Evolutionary conservation across 2,797 vertebrate species (phyloP).

Genomic region (Anguilla megastoma): DNA sequence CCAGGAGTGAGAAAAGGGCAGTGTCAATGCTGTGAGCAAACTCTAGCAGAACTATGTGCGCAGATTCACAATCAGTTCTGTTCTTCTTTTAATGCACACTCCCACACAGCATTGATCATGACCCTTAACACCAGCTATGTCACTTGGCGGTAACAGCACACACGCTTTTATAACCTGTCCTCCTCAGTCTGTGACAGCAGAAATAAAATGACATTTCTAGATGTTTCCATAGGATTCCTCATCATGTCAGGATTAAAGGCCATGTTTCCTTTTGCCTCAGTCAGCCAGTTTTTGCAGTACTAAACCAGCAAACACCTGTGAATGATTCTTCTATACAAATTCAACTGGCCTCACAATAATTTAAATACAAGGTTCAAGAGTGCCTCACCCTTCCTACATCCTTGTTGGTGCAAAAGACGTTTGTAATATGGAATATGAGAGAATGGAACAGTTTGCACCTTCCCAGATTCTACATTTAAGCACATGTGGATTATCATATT

Average conservation of each 20-base stretch:
- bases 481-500: neutral
- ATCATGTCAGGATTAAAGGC: neutral
- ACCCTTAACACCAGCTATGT: neutral
- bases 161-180: neutral
- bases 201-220: neutral
- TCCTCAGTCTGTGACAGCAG: neutral
- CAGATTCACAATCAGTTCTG: neutral
- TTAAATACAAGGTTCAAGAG: neutral
- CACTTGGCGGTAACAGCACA: neutral
- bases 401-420: neutral
- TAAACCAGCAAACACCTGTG: neutral
- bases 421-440: neutral
- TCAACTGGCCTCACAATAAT: neutral
- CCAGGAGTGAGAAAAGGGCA: neutral
- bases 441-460: neutral
- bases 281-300: neutral
- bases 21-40: neutral
- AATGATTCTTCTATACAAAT: neutral
- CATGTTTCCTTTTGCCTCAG: neutral
- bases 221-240: neutral
- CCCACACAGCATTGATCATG: neutral
- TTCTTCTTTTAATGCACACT: neutral
- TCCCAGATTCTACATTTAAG: neutral
- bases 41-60: neutral
- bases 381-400: neutral